Conservation (phyloP, 2,797 vertebrate species). For the Sebastes diaconus region DNA sequence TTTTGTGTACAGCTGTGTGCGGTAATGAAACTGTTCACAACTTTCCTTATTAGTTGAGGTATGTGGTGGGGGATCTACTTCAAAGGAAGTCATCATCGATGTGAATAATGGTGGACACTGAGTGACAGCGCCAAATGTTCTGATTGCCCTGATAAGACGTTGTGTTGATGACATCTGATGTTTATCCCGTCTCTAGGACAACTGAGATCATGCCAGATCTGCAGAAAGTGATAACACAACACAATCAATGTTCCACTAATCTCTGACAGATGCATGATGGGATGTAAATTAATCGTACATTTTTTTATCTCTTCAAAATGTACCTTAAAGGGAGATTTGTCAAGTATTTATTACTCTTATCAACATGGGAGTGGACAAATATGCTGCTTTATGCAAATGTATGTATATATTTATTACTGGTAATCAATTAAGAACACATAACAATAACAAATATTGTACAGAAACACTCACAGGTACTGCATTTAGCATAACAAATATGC, state of each 20-base stretch:
- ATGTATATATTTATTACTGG: no score
- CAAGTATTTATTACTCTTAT: no score
- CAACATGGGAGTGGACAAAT: no score
- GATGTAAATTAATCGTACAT: neutral
- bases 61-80: constrained; percentile 48
- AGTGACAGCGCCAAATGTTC: constrained; percentile 54
- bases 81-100: constrained; percentile 43
- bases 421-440: no score
- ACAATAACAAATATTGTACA: accelerated
- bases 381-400: no score
- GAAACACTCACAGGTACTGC: no score
- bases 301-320: no score
- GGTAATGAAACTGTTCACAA: constrained; percentile 32
- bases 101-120: constrained; percentile 17
- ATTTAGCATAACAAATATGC: no score
- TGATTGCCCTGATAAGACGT: constrained; percentile 30
- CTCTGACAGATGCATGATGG: neutral
- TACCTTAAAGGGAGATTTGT: no score
- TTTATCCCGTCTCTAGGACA: neutral
- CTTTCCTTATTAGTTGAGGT: constrained; percentile 23
- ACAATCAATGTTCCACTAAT: neutral
- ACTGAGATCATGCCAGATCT: neutral
- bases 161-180: neutral
- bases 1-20: constrained; percentile 46
- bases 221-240: neutral